Evolutionary conservation across 1,140 invertebrate genomes (phyloP).

Genomic region (Bombus confusus): DNA sequence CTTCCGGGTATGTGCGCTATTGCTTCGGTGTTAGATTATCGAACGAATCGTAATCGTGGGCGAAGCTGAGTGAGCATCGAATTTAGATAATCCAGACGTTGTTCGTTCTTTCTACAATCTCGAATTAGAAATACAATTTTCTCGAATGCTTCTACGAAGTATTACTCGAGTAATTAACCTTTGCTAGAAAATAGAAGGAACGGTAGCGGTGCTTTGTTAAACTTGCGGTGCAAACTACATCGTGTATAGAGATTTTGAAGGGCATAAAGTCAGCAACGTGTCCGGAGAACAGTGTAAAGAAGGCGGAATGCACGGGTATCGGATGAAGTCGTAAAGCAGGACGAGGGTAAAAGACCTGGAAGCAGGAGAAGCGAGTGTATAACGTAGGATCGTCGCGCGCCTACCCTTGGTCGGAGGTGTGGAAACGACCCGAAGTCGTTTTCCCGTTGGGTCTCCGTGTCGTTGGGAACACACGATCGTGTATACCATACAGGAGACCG

Average conservation of each 20-base stretch:
- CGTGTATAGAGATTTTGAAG: neutral
- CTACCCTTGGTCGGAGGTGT: constrained; percentile 42
- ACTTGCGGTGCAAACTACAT: neutral
- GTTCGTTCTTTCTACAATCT: neutral
- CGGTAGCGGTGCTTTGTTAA: too few species aligned
- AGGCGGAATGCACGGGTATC: constrained; percentile 39
- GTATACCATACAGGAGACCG: neutral
- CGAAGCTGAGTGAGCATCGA: neutral
- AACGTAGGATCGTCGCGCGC: constrained; percentile 43
- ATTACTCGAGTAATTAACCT: neutral
- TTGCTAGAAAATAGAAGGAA: neutral
- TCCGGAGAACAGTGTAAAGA: neutral
- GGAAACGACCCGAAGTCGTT: constrained; percentile 54
- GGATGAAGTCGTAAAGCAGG: constrained; percentile 59
- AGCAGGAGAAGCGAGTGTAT: constrained; percentile 14
- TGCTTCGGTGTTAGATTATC: neutral
- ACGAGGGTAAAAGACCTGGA: constrained; percentile 43
- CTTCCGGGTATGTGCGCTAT: too few species aligned
- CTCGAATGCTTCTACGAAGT: neutral
- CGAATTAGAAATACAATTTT: neutral
- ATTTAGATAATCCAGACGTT: neutral
- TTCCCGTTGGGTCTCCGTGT: constrained; percentile 39
- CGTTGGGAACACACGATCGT: constrained; percentile 25
- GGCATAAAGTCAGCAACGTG: neutral
- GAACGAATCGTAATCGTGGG: too few species aligned